A percentile compares a stretch with the other conserved stretches of the same genome.
These are phyloP conservation scores for Turnix velox DNA, from an alignment of 2,113 vertebrate genomes.

Conservation along the genomic window DNA sequence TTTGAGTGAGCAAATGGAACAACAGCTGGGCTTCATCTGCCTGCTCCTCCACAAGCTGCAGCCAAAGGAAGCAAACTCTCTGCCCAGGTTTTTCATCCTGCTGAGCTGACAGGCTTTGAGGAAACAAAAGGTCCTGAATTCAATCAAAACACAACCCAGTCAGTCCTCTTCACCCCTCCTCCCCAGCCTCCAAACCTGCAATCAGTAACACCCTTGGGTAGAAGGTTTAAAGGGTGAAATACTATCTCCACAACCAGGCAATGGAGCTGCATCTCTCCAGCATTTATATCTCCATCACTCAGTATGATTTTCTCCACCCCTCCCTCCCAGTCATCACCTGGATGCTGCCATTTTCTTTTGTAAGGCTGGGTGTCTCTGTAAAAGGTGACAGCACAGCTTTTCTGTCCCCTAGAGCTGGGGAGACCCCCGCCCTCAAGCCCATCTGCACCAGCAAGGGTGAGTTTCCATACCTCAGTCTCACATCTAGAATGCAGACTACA, in stretches of 20 bases:
- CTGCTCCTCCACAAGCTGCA: not conserved
- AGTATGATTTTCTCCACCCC: not conserved
- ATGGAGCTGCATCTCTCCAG: not conserved
- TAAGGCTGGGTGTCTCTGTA: not conserved
- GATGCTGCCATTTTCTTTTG: fast-evolving
- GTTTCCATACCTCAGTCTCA: not conserved
- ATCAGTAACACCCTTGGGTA: not conserved
- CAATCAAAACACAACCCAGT: not conserved
- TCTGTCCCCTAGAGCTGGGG: not conserved
- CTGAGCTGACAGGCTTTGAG: slow-evolving; percentile 13
- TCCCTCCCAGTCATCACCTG: fast-evolving
- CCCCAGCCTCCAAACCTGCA: not conserved
- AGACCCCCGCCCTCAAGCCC: not conserved
- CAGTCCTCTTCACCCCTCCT: not conserved
- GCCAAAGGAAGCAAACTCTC: slow-evolving; percentile 5
- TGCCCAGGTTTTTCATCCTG: slow-evolving; percentile 3
- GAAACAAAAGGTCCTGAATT: slow-evolving; percentile 9
- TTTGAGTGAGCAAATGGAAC: not conserved
- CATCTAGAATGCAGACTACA: fast-evolving
- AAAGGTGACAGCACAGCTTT: not conserved
- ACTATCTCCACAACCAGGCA: not conserved
- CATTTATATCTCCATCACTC: too few species aligned
- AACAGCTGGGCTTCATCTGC: slow-evolving; percentile 42
- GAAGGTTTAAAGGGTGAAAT: not conserved
- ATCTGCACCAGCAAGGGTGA: not conserved